These are phyloP conservation scores for Apaloderma vittatum DNA, from an alignment of 2,113 vertebrate species.

Conservation along the genomic window DNA sequence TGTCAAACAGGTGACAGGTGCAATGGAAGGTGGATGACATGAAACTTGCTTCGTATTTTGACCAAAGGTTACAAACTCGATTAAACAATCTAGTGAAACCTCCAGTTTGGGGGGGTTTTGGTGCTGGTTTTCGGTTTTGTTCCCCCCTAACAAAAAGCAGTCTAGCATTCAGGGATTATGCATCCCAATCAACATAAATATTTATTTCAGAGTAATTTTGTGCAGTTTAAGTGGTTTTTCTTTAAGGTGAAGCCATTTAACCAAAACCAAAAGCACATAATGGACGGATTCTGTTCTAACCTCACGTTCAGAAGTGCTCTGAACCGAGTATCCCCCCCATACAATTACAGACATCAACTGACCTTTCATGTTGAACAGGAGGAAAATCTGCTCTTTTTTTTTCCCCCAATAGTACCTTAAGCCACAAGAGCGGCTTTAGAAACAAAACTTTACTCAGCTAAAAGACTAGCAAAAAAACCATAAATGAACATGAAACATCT, in stretches of 20 bases:
- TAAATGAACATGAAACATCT: slow-evolving; percentile 47
- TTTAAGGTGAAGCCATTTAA: slow-evolving; percentile 41
- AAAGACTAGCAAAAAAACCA: slow-evolving; percentile 9
- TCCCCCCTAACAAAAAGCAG: neutral
- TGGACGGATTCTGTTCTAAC: slow-evolving; percentile 6
- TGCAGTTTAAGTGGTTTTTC: neutral
- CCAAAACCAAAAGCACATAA: slow-evolving; percentile 28
- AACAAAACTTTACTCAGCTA: slow-evolving; percentile 27
- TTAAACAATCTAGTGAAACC: neutral
- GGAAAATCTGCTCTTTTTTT: neutral
- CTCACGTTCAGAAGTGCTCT: neutral
- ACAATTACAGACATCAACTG: neutral
- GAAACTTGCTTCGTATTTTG: neutral
- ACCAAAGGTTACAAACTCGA: neutral
- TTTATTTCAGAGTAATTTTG: neutral
- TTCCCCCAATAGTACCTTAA: neutral
- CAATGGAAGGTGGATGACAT: slow-evolving; percentile 34
- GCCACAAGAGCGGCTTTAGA: neutral
- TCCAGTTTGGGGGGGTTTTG: accelerated
- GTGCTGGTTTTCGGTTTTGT: neutral
- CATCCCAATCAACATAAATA: neutral
- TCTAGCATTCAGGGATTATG: neutral
- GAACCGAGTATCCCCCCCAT: neutral
- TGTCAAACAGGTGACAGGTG: slow-evolving; percentile 23
- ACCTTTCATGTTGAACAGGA: neutral